Base-by-base conservation (phyloP, 1,140 invertebrate species). In the Samia ricini region DNA sequence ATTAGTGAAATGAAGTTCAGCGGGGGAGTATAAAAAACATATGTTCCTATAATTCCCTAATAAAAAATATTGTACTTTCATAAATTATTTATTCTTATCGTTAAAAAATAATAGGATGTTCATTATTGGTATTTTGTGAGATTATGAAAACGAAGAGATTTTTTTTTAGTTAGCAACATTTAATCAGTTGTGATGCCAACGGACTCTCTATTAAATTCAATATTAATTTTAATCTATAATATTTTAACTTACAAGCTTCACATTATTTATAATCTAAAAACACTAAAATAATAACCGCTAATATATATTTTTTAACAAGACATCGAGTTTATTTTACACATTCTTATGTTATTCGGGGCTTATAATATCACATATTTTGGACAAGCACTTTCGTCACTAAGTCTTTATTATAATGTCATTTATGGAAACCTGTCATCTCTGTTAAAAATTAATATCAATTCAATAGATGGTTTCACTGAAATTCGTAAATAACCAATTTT, bases 281-380 rank as follows among this genome's bases (percentile, higher is more conserved):
- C 51, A 56, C 65, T 72, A 66, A 57, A 33, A 52, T 23, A 21
- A 52, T 52, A 22, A 52, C 33, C 33, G 33, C 51, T 52, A 52
- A 7, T 48, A 15, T n/a, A 52, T 42, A 42, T 42, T 15, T 42
- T 42, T 52, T 74, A 77, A 81, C 72, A 86, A 79, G 76, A 88
- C 85, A 88, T 85, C 78, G 73, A 87, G 78, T 76, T 26, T 75
- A 79, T 77, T 74, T 79, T 79, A 86, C 79, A 85, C 74, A 67
- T 74, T 75, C 74, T 69, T 73, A 71, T 57, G 69, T 76, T 68
- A 83, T 68, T 79, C 80, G 83, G 82, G 80, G 81, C 79, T 87
- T 87, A 87, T 82, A 88, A 89, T 89, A 89, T 89, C 87, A 89
- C 87, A 89, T 76, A 82, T 81, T 7, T 80, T 67, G 81, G 80